Conservation (phyloP, 1,140 invertebrate species). For the Rhynchophorus ferrugineus region DNA sequence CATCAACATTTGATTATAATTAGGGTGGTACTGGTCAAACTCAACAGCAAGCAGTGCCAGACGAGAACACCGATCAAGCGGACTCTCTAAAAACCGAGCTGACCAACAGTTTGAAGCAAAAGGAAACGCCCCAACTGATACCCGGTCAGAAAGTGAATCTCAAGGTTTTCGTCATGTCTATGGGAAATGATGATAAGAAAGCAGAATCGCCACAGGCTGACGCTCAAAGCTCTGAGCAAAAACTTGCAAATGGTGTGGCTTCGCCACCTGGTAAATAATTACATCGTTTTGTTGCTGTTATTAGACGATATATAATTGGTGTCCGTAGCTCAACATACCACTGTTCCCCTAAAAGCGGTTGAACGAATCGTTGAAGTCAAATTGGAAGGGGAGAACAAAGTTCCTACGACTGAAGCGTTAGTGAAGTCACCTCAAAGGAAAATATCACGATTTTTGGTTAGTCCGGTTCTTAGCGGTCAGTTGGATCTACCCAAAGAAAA, state of each 20-base stretch:
- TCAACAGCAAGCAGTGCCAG: too few relatives aligned
- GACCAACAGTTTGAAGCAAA: slow-evolving; percentile 31
- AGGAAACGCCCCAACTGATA: slow-evolving; percentile 26
- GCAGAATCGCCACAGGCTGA: neutral
- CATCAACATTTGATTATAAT: slow-evolving; percentile 1
- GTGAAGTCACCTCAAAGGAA: slow-evolving; percentile 51
- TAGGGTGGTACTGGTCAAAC: too few relatives aligned
- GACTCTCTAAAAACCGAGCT: slow-evolving; percentile 29
- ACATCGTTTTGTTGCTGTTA: too few relatives aligned
- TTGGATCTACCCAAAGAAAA: slow-evolving; percentile 38
- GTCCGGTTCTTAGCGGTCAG: slow-evolving; percentile 56
- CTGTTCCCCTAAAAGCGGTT: too few relatives aligned
- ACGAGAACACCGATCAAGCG: slow-evolving; percentile 16
- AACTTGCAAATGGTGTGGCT: neutral
- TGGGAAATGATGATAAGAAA: slow-evolving; percentile 13
- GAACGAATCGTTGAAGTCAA: slow-evolving; percentile 19
- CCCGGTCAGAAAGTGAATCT: slow-evolving; percentile 36
- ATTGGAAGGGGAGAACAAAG: slow-evolving; percentile 24
- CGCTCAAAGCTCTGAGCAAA: neutral
- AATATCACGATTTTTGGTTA: slow-evolving; percentile 72
- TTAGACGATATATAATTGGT: too few relatives aligned
- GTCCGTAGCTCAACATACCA: too few relatives aligned
- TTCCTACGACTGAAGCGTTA: slow-evolving; percentile 14
- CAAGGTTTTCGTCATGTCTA: slow-evolving; percentile 32
- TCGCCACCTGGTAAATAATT: too few relatives aligned